Evolutionary conservation across 1,140 invertebrate genomes (phyloP), one percentile per base, ranked within the genome.

Genomic region (Achroia grisella): DNA sequence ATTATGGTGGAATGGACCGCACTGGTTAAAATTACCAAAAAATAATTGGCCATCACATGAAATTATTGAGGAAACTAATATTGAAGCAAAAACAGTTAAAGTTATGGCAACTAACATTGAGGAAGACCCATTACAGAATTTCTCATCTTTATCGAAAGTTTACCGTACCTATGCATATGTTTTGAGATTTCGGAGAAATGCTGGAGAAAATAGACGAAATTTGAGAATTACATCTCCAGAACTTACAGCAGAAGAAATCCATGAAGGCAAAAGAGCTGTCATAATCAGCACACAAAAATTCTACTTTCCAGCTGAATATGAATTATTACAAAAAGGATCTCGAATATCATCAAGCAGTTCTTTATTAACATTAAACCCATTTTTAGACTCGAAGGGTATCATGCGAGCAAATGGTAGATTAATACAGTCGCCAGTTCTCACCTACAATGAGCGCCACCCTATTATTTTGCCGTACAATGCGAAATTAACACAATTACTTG

Each of bases 371-470:
- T n/a, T n/a, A n/a, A 36, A 49, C 34, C 70, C 68, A 0, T 70
- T 56, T 11, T 36, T 79, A 31, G 70, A 75, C 48, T 39, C 41
- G 4, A 42, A 63, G 0, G 52, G 33, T 4, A 42, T 79, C 0
- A 28, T 76, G 5, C 56, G 65, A 49, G 57, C 71, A 12, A 57
- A 63, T 13, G 70, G 65, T n/a, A 35, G 70, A n/a, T 12, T 78
- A 34, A 35, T 43, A 39, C 58, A 68, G 29, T 48, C 66, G 6
- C n/a, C 41, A 2, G 17, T n/a, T 36, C 69, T 14, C 2, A 47
- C 29, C 36, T 52, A 11, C 8, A 44, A 12, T 37, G 17, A 8
- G 61, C 62, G 47, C 17, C 55, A 72, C 37, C 62, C 65, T n/a
- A 56, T 66, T 10, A 59, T 71, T 9, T 49, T 71, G 14, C 57